Evolutionary conservation across 2,797 vertebrate species (phyloP).

Genomic region (Acestrorhynchus altus): DNA sequence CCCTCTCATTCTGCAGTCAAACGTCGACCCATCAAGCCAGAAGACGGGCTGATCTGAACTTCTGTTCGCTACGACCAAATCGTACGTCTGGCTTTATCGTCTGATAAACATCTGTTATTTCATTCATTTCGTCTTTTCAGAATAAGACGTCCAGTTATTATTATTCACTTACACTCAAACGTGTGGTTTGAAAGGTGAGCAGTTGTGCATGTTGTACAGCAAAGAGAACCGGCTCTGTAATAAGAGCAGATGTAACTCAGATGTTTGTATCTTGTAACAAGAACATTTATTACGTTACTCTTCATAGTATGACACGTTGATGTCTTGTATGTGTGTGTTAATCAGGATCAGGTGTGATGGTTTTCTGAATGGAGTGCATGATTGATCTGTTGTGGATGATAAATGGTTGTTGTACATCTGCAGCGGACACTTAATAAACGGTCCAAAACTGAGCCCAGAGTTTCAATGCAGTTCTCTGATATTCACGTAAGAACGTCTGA

Average conservation of each 20-base stretch:
- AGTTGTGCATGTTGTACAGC: constrained; percentile 38
- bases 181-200: neutral
- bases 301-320: neutral
- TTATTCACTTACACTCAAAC: neutral
- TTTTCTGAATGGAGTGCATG: neutral
- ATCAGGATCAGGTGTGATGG: neutral
- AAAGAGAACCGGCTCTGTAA: neutral
- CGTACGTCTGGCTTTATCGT: too few species aligned
- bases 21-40: too few species aligned
- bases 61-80: too few species aligned
- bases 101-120: too few species aligned
- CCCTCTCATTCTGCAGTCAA: too few species aligned
- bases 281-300: constrained; percentile 15
- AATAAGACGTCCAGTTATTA: too few species aligned
- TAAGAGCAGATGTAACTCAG: neutral
- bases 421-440: neutral
- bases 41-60: too few species aligned
- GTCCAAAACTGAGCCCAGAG: neutral
- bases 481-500: too few species aligned
- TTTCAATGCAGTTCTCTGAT: too few species aligned
- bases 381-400: neutral
- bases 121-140: too few species aligned
- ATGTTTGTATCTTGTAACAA: constrained; percentile 60
- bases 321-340: neutral
- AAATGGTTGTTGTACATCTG: neutral